Conservation (phyloP, 2,888 invertebrate species). For the Rhamnusium bicolor region DNA sequence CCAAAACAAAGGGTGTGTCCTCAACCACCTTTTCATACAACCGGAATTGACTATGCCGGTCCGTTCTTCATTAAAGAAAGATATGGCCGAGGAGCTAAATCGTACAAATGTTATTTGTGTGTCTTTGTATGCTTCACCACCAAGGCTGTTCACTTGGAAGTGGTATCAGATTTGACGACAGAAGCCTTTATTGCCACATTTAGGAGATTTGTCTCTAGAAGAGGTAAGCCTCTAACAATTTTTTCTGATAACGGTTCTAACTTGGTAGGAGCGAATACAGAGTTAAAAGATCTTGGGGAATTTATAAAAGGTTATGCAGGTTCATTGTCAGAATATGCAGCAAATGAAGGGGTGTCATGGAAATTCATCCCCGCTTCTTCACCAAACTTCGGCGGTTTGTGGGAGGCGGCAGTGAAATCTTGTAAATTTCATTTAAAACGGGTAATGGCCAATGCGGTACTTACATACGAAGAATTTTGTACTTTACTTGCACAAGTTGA, state of each 20-base stretch:
- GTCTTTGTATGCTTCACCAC: constrained; percentile 15
- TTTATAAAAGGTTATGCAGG: too few species aligned
- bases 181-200: constrained; percentile 8
- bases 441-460: too few species aligned
- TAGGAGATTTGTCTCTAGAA: constrained; percentile 2
- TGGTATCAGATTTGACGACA: not conserved
- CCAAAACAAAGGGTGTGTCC: constrained; percentile 32
- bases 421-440: too few species aligned
- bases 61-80: constrained; percentile 3
- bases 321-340: too few species aligned
- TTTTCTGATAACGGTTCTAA: not conserved
- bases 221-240: not conserved
- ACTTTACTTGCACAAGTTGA: too few species aligned
- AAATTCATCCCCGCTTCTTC: too few species aligned
- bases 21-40: constrained; percentile 19
- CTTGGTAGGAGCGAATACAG: not conserved
- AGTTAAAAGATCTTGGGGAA: too few species aligned
- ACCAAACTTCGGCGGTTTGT: too few species aligned
- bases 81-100: not conserved
- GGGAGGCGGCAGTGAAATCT: too few species aligned
- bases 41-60: constrained; percentile 31
- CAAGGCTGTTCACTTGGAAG: too few species aligned
- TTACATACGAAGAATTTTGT: too few species aligned
- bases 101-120: constrained; percentile 9
- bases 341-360: too few species aligned